Evolutionary conservation across 1,140 invertebrate genomes (phyloP), one percentile per base, ranked within the genome.

Genomic region (Hirudo medicinalis): DNA sequence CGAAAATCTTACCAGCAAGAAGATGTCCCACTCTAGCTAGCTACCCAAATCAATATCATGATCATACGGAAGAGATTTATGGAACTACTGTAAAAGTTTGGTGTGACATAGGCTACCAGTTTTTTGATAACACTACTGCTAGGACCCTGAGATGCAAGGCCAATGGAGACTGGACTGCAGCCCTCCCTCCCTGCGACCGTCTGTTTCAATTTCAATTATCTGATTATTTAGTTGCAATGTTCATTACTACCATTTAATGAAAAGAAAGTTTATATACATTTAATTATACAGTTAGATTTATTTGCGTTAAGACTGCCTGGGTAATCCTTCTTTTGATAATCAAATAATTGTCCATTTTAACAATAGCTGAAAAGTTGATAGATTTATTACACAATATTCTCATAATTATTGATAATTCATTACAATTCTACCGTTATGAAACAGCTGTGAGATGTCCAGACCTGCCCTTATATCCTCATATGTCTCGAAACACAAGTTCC

Each of bases 111-210:
- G 73, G 73, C 17, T 68, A 74, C 66, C 57, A 27, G 9, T 40
- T 74, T 15, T 60, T 36, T 20, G 73, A 74, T 63, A 67, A 67
- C 15, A 74, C 73, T 17, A 72, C 69, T 9, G 32, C 73, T 17
- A 67, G 73, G n/a, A 71, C 70, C n/a, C 60, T 74, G 70, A 72
- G 53, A 49, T 74, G 73, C 54, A 36, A 63, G 11, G 70, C 57
- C 22, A 29, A 67, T 55, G 73, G 49, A 29, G 63, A 57, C 4
- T 74, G 73, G 73, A 67, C 69, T 27, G 73, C 73, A 17, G 40
- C 40, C 43, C 73, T 71, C 13, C 73, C 73, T n/a, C 32, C 20
- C 11, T 74, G 73, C 40, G 25, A 43, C 20, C 73, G 73, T 74
- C 40, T 25, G 72, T 63, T 49, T 49, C 43, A 49, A 5, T 20